phyloP scores from a whole-genome alignment of 2,113 vertebrate species.

The Marmota flaviventris region DNA sequence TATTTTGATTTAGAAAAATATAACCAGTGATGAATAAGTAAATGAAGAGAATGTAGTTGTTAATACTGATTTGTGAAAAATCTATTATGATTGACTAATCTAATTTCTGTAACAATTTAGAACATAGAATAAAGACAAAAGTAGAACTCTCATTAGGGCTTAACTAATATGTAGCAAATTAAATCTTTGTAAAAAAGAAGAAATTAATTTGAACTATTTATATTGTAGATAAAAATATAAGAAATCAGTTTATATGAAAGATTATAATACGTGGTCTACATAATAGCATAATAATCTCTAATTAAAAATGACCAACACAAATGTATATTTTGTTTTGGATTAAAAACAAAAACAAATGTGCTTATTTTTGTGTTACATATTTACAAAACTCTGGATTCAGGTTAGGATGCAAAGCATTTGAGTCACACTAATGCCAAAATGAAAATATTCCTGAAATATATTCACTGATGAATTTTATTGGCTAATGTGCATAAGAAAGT shows the following conservation, averaged over 20 bases:
- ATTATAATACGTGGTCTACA: neutral
- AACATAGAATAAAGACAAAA: constrained; percentile 40
- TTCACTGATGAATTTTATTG: neutral
- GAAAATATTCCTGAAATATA: neutral
- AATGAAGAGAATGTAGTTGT: neutral
- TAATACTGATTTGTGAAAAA: constrained; percentile 52
- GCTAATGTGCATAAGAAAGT: neutral
- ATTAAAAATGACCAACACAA: neutral
- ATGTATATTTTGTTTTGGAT: neutral
- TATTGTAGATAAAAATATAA: neutral
- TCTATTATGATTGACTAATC: constrained; percentile 7
- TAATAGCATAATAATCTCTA: neutral
- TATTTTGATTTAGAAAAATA: neutral
- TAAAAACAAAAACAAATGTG: neutral
- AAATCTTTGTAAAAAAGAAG: neutral
- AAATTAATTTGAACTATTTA: constrained; percentile 53
- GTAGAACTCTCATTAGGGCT: constrained; percentile 25
- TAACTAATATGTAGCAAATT: constrained; percentile 33
- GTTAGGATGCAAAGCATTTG: neutral
- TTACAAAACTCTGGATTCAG: neutral
- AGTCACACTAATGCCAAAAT: neutral
- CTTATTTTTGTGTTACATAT: neutral
- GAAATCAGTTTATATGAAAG: neutral
- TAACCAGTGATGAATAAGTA: neutral
- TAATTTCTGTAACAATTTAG: constrained; percentile 52